These are phyloP conservation scores for Hirtodrosophila cameraria DNA, from an alignment of 2,888 invertebrate species.

Conservation along the genomic window DNA sequence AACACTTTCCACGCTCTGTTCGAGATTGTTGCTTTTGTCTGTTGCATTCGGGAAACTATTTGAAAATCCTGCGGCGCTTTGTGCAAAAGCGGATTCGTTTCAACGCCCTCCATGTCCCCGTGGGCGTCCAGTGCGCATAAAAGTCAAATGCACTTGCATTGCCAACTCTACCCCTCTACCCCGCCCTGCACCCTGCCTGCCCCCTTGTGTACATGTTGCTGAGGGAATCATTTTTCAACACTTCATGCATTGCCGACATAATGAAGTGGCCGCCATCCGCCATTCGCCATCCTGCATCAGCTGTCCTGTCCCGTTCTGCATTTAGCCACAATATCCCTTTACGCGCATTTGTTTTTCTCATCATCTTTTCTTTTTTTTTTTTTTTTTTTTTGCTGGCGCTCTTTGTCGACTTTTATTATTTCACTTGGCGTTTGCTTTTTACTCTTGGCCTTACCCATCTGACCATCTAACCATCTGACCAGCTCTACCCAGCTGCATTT, in stretches of 20 bases:
- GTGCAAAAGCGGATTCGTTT: conserved; percentile 73
- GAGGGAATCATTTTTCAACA: conserved; percentile 79
- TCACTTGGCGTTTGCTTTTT: conserved; percentile 60
- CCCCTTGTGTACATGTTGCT: conserved; percentile 32
- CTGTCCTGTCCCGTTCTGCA: conserved; percentile 29
- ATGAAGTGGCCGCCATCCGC: conserved; percentile 70
- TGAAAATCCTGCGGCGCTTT: conserved; percentile 73
- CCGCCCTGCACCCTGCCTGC: not conserved
- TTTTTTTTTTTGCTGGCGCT: conserved; percentile 21
- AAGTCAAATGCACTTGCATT: conserved; percentile 77
- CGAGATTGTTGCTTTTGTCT: conserved; percentile 49
- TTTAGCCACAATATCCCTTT: conserved; percentile 72
- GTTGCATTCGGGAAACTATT: conserved; percentile 71
- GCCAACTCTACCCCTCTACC: conserved; percentile 1
- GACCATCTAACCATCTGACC: too few species aligned
- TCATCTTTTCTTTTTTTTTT: conserved; percentile 20
- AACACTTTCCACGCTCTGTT: conserved; percentile 46
- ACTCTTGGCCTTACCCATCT: conserved; percentile 11
- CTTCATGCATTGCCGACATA: conserved; percentile 76
- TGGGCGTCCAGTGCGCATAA: conserved; percentile 62
- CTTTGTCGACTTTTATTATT: conserved; percentile 69
- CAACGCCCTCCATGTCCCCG: conserved; percentile 64
- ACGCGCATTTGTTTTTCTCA: conserved; percentile 61
- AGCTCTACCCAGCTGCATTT: conserved; percentile 26
- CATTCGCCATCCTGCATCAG: conserved; percentile 4